Evolutionary conservation across 2,797 vertebrate species (phyloP), one percentile per base, ranked within the genome.

Genomic region (Lateolabrax maculatus): DNA sequence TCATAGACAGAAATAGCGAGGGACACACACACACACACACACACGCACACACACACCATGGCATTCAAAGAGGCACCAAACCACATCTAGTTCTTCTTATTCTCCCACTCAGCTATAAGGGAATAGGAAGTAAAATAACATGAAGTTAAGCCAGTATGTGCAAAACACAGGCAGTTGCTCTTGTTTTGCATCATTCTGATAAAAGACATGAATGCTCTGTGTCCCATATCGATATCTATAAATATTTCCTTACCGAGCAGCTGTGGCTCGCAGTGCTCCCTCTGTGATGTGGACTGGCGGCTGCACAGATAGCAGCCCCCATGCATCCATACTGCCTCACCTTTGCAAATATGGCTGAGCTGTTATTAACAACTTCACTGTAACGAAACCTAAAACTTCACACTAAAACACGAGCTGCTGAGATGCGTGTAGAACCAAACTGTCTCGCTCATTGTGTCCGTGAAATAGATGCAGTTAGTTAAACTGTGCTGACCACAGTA

Each of bases 281-380:
- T 68, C 46, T 53, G 37, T 41, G 29, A 27, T 19, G 64, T 72
- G 79, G 83, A 71, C 61, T 0, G 49, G 77, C 31, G 82, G 82
- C 86, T 78, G 85, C 73, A 73, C 68, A 88, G 73, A 71, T 57
- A 77, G 19, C 86, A 80, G 86, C 73, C 90, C 91, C 92, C 92
- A 93, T 92, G 69, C 83, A 81, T 88, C 90, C 90, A 92, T 91
- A 21, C 80, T 73, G 84, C 80, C 74, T 70, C 55, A 41, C 86
- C 85, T 60, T 64, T 25, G 69, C 57, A 63, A 41, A 75, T 64
- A 61, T 9, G 19, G 19, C 63, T 63, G 60, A 56, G 57, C 55
- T 37, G 56, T 75, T 71, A 41, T 52, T 3, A 16, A 13, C 6
- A 25, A 49, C 25, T 57, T 51, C 0, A 18, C 16, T 4, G 29